Base-by-base conservation (phyloP, 2,888 invertebrate genomes). In the Danaus chrysippus region DNA sequence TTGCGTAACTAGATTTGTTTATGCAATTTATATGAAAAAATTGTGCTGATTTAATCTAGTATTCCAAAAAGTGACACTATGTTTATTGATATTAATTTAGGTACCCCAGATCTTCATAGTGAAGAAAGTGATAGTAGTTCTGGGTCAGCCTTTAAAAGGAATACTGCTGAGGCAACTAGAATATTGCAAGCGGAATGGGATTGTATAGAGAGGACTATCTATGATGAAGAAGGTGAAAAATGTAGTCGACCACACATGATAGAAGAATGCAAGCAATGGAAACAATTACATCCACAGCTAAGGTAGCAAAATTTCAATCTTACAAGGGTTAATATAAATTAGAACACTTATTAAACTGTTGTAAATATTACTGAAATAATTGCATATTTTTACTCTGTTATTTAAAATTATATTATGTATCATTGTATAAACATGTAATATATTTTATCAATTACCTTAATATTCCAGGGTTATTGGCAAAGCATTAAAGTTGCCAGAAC, bases 241-340 rank as follows among this genome's bases (percentile, higher is more conserved):
- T 86, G 87, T 54, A 82, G 82, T 0, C 70, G 87, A 42, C 83
- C 89, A 54, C 91, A 91, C 59, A 91, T 93, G 66, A 77, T 89
- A 66, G 92, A 93, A 43, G 93, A 93, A 75, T 93, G 92, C 71
- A 86, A 87, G 62, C 92, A 92, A 71, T 93, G 93, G 93, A 90
- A 87, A 64, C 81, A 89, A 62, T 77, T 91, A 46, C 93, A 93
- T 80, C 93, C 93, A 67, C 92, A 92, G 70, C 83, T 93, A 70
- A 91, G 92, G 93, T 93, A 76, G 67, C 56, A 23, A 52, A 3
- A 23, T 53, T 58, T 56, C 10, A 42, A 1, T 54, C 12, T n/a
- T 54, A 41, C 9, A 44, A 34, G 23, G 23, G 23, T 34, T 34
- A 6, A 8, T 2, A 8, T 34, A 34, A 34, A 2, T 34, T 34